Percentiles rank a stretch among this genome's conserved stretches.
These are phyloP conservation scores for Nylanderia fulva DNA, from an alignment of 1,140 invertebrate genomes.

Conservation along the genomic window DNA sequence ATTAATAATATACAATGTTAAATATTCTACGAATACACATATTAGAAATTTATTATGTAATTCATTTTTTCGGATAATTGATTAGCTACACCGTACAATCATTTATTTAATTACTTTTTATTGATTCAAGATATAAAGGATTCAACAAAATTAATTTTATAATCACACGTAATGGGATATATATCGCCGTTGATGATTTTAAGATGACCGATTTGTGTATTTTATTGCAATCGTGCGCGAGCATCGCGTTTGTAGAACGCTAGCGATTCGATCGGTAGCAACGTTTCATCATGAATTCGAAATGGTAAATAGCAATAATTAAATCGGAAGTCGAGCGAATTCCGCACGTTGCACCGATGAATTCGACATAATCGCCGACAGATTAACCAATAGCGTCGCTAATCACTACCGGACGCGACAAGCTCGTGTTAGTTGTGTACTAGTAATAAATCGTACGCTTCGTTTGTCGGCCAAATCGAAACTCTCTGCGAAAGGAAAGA, in stretches of 20 bases:
- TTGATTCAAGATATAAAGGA: background rate
- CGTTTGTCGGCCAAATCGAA: slow-evolving; percentile 28
- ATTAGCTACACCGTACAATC: background rate
- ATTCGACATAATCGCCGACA: slow-evolving; percentile 76
- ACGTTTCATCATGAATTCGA: slow-evolving; percentile 73
- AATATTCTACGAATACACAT: background rate
- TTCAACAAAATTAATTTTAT: background rate
- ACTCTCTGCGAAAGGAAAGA: slow-evolving; percentile 28
- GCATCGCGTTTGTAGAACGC: slow-evolving; percentile 58
- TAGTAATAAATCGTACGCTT: slow-evolving; percentile 69
- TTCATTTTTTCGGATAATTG: background rate
- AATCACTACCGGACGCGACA: slow-evolving; percentile 69
- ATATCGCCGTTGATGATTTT: background rate
- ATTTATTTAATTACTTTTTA: background rate
- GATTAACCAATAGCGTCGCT: slow-evolving; percentile 77
- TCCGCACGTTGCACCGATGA: slow-evolving; percentile 74
- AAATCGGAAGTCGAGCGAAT: slow-evolving; percentile 76
- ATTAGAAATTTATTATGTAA: background rate
- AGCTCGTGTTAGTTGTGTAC: slow-evolving; percentile 69
- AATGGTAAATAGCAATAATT: slow-evolving; percentile 77
- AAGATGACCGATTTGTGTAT: slow-evolving; percentile 32
- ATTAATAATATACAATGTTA: too few relatives aligned
- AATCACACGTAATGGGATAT: background rate
- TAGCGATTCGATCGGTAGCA: slow-evolving; percentile 67
- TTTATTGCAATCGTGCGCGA: slow-evolving; percentile 58